These are phyloP conservation scores for Homalodisca vitripennis DNA, from an alignment of 1,140 invertebrate genomes.

Conservation along the genomic window DNA sequence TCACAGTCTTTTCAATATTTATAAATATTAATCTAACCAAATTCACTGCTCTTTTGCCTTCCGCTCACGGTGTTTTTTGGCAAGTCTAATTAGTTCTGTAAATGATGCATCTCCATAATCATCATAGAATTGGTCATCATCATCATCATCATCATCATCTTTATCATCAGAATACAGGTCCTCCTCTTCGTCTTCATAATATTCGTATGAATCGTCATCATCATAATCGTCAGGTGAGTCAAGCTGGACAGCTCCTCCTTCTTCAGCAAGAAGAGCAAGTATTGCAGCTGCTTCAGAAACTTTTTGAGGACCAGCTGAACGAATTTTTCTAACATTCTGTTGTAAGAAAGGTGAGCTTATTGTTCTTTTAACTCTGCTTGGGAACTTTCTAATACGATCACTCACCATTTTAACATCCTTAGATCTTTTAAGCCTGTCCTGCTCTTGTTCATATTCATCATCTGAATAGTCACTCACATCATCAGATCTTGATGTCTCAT, in stretches of 20 bases:
- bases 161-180: constrained; percentile 10
- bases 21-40: too few species aligned
- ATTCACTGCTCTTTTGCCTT: not conserved
- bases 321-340: not conserved
- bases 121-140: not conserved
- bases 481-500: not conserved
- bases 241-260: not conserved
- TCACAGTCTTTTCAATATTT: not conserved
- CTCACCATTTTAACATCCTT: not conserved
- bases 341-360: not conserved
- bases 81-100: not conserved
- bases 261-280: not conserved
- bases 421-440: not conserved
- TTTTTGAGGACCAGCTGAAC: not conserved
- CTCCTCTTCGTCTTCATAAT: constrained; percentile 13
- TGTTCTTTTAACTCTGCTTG: not conserved
- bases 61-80: not conserved
- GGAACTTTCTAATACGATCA: not conserved
- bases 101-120: not conserved
- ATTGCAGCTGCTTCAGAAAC: constrained; percentile 6
- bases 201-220: not conserved
- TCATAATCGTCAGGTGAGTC: not conserved
- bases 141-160: not conserved
- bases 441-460: not conserved
- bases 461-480: not conserved